These are phyloP conservation scores for Melieria picta DNA, from an alignment of 2,888 invertebrate genomes.

Conservation along the genomic window DNA sequence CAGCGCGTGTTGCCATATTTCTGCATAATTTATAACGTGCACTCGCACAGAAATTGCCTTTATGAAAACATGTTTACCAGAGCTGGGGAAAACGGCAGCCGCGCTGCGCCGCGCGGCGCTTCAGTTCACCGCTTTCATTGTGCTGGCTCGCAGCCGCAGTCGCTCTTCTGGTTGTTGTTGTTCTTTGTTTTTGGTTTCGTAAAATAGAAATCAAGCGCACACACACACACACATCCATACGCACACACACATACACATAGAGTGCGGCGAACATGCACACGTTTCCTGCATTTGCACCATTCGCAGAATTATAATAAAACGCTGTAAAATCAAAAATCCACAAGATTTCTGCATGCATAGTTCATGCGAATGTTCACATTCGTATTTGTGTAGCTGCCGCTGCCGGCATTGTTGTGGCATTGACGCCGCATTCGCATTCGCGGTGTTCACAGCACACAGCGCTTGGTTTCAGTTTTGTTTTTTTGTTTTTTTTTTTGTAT, in stretches of 20 bases:
- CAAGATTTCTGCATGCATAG: constrained; percentile 27
- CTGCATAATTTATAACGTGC: constrained; percentile 29
- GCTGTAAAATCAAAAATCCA: constrained; percentile 22
- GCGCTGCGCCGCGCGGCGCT: not conserved
- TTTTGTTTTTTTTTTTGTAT: constrained; percentile 15
- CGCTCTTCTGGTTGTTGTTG: constrained; percentile 2
- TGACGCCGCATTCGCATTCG: constrained; percentile 8
- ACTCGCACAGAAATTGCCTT: not conserved
- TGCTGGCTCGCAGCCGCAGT: constrained; percentile 2
- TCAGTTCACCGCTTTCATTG: not conserved
- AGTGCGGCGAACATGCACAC: too few species aligned
- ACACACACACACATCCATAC: too few species aligned
- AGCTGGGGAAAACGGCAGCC: not conserved
- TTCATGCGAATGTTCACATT: not conserved
- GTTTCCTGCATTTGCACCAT: too few species aligned
- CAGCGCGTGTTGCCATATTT: constrained; percentile 24
- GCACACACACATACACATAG: too few species aligned
- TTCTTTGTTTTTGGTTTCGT: constrained; percentile 11
- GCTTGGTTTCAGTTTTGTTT: not conserved
- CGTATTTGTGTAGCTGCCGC: not conserved
- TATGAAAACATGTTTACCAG: not conserved
- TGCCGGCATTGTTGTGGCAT: not conserved
- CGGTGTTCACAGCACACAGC: constrained; percentile 16
- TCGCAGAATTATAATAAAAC: too few species aligned
- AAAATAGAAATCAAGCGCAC: too few species aligned